Percentiles rank a stretch among this genome's conserved stretches.
Conservation (phyloP, 2,113 vertebrate species). For the Bos indicus region DNA sequence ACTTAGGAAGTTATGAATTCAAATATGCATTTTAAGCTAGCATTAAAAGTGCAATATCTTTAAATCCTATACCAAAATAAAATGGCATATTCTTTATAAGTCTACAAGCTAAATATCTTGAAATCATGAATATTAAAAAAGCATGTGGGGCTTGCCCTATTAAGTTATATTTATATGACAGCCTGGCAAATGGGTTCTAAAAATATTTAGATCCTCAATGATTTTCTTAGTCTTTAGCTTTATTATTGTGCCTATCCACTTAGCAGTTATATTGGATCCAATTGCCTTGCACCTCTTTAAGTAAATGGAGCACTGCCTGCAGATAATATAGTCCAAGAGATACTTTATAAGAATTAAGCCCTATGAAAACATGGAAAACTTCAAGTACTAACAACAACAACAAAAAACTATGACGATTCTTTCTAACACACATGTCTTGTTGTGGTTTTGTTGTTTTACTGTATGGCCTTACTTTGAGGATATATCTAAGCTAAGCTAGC, state of each 20-base stretch:
- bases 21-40: not conserved
- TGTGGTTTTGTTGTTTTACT: not conserved
- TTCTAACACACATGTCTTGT: slow-evolving; percentile 9
- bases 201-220: not conserved
- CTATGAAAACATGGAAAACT: slow-evolving; percentile 2
- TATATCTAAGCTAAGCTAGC: not conserved
- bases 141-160: not conserved
- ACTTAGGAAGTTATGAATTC: not conserved
- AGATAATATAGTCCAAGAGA: not conserved
- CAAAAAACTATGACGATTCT: not conserved
- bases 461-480: not conserved
- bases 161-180: not conserved
- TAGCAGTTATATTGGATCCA: not conserved
- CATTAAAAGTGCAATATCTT: not conserved
- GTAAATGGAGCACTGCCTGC: not conserved
- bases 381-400: not conserved
- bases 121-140: slow-evolving; percentile 29
- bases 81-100: not conserved
- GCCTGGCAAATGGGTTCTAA: not conserved
- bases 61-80: not conserved
- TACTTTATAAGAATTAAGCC: not conserved
- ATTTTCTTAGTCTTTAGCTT: not conserved
- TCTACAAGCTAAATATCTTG: not conserved
- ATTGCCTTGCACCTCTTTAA: not conserved
- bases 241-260: not conserved